These are phyloP conservation scores for Gasterosteus nipponicus DNA, from an alignment of 2,113 vertebrate species.

Conservation along the genomic window DNA sequence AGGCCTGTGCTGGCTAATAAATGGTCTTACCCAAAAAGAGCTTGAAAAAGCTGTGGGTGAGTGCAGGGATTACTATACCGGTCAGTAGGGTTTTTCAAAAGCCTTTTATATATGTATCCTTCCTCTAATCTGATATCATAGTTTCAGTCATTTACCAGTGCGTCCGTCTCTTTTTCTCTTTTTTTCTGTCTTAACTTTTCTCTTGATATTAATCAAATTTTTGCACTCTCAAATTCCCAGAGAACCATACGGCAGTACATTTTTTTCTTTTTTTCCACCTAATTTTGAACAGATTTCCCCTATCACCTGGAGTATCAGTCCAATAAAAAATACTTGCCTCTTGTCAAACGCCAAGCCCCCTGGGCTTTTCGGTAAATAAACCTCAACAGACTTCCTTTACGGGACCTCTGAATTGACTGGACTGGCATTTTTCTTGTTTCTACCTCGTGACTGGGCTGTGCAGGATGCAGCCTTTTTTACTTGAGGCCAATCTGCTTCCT, in stretches of 20 bases:
- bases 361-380: slow-evolving; percentile 42
- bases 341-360: slow-evolving; percentile 34
- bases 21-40: slow-evolving; percentile 5
- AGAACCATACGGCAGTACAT: background rate
- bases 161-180: background rate
- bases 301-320: slow-evolving; percentile 14
- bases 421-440: background rate
- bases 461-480: slow-evolving; percentile 1
- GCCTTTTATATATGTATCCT: background rate
- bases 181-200: no score
- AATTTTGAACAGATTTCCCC: slow-evolving; percentile 29
- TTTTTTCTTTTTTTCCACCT: background rate
- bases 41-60: slow-evolving; percentile 14
- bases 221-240: background rate
- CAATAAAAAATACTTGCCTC: slow-evolving; percentile 33
- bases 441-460: background rate
- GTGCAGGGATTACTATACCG: slow-evolving; percentile 2
- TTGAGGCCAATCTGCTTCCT: slow-evolving; percentile 12
- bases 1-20: slow-evolving; percentile 8
- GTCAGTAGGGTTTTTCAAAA: slow-evolving; percentile 14
- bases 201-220: background rate
- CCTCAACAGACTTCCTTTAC: background rate
- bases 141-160: background rate
- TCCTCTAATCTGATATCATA: background rate
- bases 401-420: background rate